Evolutionary conservation across 1,140 invertebrate genomes (phyloP).

Genomic region (Achroia grisella): DNA sequence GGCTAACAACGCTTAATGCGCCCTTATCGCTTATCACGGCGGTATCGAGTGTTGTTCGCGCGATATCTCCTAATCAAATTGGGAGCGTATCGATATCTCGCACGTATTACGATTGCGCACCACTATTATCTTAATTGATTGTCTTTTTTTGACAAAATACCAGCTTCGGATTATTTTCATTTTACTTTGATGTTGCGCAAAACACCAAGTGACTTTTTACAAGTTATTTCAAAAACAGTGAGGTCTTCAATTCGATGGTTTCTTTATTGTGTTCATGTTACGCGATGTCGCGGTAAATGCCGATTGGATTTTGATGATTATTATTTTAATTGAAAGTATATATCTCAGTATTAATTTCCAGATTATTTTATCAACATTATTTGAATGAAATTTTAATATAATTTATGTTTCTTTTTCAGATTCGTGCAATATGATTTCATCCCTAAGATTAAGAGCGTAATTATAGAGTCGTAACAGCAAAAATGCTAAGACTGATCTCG

Average conservation of each 20-base stretch:
- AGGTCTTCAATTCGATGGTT: too few relatives aligned
- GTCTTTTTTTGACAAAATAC: conserved; percentile 57
- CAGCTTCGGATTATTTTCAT: conserved; percentile 28
- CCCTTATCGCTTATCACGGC: conserved; percentile 54
- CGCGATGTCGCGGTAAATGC: too few relatives aligned
- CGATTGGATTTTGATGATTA: too few relatives aligned
- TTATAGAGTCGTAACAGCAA: conserved; percentile 13
- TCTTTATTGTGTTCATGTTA: too few relatives aligned
- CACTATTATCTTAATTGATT: conserved; percentile 70
- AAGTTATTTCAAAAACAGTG: background rate
- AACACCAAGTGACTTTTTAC: conserved; percentile 9
- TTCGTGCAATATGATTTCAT: conserved; percentile 33
- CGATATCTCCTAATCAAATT: conserved; percentile 68
- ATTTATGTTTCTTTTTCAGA: conserved; percentile 33
- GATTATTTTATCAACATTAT: too few relatives aligned
- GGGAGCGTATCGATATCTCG: conserved; percentile 62
- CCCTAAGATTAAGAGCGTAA: conserved; percentile 14
- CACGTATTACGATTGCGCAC: conserved; percentile 53
- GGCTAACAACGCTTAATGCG: conserved; percentile 63
- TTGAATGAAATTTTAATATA: too few relatives aligned
- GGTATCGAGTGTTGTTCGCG: conserved; percentile 56
- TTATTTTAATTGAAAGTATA: too few relatives aligned
- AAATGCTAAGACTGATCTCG: conserved; percentile 35
- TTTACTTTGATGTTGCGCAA: conserved; percentile 47
- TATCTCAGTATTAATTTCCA: too few relatives aligned